Base-by-base conservation (phyloP, 23 tunicate genomes). In the Halocynthia aurantium region DNA sequence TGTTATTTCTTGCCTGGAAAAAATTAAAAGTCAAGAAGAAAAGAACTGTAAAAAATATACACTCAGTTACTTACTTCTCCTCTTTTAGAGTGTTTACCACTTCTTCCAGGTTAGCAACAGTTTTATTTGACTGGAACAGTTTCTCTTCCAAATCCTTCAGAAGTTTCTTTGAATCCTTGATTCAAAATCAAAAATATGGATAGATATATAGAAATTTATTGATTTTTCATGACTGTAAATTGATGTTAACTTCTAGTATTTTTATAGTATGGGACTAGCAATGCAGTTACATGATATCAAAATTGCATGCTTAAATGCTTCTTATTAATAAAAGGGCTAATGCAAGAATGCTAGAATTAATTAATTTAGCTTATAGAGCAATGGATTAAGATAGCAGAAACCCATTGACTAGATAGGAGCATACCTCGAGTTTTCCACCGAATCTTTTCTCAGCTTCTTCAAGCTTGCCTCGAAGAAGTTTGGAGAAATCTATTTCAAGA, bases 391-490 rank as follows among this genome's bases (percentile, higher is more conserved):
- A 8, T 22, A 15, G 0, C 56, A 54, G 18, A 7, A 2, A 10
- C 22, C 57, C 64, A 12, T 65, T 2, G 8, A 8, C 1, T 15
- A 15, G 69, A 12, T 21, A 50, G 5, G 6, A 22, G 7, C 6
- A 50, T 52, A 83, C 88, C 55, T 69, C 69, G 6, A 49, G 60
- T 69, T 84, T 84, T 11, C 51, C 71, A 44, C 52, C 2, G 60
- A 63, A 85, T 9, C 81, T 81, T 8, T 20, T 55, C 52, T 82
- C 52, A 40, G 52, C 70, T 40, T 55, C 61, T 8, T 63, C 54
- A 22, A 69, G 72, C 17, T 72, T 65, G 7, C 70, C 63, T 51
- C 52, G 68, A 7, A 86, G 50, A 12, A 74, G 70, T 11, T 69
- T 22, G 52, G 44, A 60, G 53, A 86, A 63, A 17, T 55, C 50